Conservation (phyloP, 2,888 invertebrate genomes). For the Drosophila ezoana region DNA sequence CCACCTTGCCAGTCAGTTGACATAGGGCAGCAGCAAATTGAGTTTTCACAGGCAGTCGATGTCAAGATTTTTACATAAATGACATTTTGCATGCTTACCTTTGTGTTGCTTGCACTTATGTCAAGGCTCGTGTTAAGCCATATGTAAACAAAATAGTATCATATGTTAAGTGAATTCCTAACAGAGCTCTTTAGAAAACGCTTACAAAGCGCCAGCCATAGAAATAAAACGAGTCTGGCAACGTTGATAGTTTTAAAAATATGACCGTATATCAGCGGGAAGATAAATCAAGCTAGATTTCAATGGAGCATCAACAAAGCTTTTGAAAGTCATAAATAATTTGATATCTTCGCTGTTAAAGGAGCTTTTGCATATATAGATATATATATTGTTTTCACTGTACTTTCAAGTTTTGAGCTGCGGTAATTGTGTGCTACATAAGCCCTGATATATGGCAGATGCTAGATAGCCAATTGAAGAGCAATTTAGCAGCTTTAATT, state of each 20-base stretch:
- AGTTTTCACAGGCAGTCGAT: too few relatives aligned
- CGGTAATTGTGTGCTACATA: slow-evolving; percentile 17
- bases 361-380: background rate
- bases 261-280: slow-evolving; percentile 13
- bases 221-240: slow-evolving; percentile 25
- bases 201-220: slow-evolving; percentile 6
- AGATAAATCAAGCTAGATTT: slow-evolving; percentile 15
- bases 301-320: slow-evolving; percentile 38
- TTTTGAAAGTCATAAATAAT: slow-evolving; percentile 44
- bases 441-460: slow-evolving; percentile 35
- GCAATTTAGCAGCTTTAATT: slow-evolving; percentile 62
- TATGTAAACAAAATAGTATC: background rate
- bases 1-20: background rate
- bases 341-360: slow-evolving; percentile 23
- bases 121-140: background rate
- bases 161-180: background rate
- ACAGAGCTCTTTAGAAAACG: slow-evolving; percentile 2
- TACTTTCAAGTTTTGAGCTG: slow-evolving; percentile 37
- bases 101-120: background rate
- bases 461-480: slow-evolving; percentile 39
- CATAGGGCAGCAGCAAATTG: too few relatives aligned
- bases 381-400: slow-evolving; percentile 7
- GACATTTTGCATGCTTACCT: background rate
- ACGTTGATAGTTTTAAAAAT: slow-evolving; percentile 17
- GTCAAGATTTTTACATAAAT: background rate